Percentiles rank a stretch among this genome's conserved stretches.
These are phyloP conservation scores for Eupeodes corollae DNA, from an alignment of 1,140 invertebrate genomes.

Conservation along the genomic window DNA sequence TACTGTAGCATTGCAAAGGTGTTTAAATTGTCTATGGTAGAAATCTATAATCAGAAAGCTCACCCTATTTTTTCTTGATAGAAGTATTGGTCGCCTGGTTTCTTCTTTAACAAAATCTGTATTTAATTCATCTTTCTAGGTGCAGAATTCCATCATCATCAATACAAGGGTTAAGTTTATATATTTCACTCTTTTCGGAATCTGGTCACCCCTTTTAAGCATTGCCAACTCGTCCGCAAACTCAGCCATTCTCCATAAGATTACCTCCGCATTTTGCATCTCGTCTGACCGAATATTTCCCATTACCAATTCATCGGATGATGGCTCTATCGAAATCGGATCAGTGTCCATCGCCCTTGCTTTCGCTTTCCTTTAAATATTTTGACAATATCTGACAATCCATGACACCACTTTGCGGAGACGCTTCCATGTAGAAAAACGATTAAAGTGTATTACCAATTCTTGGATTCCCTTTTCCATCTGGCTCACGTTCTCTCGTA, in stretches of 20 bases:
- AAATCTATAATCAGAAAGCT: slow-evolving; percentile 25
- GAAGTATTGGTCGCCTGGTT: neutral
- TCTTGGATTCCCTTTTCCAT: too few relatives aligned
- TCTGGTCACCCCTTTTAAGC: neutral
- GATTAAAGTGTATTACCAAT: too few relatives aligned
- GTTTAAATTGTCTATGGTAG: slow-evolving; percentile 8
- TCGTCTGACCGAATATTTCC: too few relatives aligned
- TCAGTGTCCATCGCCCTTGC: too few relatives aligned
- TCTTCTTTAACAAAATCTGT: neutral
- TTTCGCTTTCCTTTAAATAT: too few relatives aligned
- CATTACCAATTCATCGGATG: too few relatives aligned
- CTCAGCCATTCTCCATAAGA: neutral
- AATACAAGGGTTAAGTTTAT: neutral
- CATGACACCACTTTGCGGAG: too few relatives aligned
- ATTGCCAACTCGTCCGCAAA: neutral
- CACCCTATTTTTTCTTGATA: slow-evolving; percentile 17
- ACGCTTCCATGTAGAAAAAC: too few relatives aligned
- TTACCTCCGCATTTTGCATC: neutral
- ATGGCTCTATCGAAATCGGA: too few relatives aligned
- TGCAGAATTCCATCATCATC: slow-evolving; percentile 1
- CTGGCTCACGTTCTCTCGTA: neutral
- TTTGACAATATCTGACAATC: too few relatives aligned
- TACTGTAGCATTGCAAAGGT: neutral
- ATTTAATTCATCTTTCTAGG: neutral
- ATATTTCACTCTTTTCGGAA: neutral